Evolutionary conservation across 2,888 invertebrate genomes (phyloP), one percentile per base, ranked within the genome.

Genomic region (Tachina fera): DNA sequence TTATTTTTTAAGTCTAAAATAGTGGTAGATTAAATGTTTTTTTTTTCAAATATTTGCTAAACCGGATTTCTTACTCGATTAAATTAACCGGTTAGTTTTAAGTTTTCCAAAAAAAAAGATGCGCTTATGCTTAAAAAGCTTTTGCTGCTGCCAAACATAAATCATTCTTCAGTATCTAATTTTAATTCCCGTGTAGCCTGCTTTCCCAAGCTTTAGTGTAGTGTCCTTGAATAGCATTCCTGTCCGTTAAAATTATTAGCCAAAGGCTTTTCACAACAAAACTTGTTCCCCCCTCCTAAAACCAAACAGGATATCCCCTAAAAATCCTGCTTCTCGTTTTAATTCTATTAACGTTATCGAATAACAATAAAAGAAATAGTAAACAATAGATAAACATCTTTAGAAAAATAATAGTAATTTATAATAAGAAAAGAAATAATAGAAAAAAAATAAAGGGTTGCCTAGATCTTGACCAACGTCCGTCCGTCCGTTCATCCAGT

Each of bases 341-440:
- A 71, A 53, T 71, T 41, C 16, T 16, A 77, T 77, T 74, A 72
- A 65, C 81, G 31, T 65, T 16, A 81, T 85, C 81, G 74, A 85
- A 85, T 85, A 81, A 82, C 81, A 84, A 84, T 81, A 80, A 76
- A 81, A 61, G 31, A 61, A 70, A 51, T 76, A 60, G 63, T 63
- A 19, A 72, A 84, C 80, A 84, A 80, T 68, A 70, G 84, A 70
- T 49, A 49, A 70, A 70, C 22, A 78, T 53, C 61, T 43, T 60
- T 70, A 13, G 31, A n/a, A 19, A 43, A 56, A 76, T 47, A 45
- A 47, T 45, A 63, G 71, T 58, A 43, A 63, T 71, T 79, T 79
- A 49, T 70, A 43, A 70, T 61, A 5, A 11, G 9, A 16, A 78
- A 45, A 16, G 14, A 78, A 45, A 78, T 61, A 61, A 68, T 60